Conservation (phyloP, 1,140 invertebrate species). For the Ooceraea biroi region DNA sequence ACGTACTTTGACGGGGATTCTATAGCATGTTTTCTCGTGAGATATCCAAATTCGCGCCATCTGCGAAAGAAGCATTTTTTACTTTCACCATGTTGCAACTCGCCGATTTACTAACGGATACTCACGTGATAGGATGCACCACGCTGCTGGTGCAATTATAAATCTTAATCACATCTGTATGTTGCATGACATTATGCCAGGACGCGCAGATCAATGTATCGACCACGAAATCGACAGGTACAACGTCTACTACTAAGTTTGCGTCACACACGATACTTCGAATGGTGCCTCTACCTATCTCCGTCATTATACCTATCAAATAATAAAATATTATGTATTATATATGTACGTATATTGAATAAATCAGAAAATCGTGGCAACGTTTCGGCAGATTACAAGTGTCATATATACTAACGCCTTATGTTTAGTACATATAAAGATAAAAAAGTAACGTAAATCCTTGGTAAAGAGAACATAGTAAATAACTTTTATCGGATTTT, state of each 20-base stretch:
- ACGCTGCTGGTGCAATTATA: conserved; percentile 97
- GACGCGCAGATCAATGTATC: conserved; percentile 94
- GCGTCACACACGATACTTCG: conserved; percentile 93
- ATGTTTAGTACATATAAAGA: no score
- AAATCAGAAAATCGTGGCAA: neutral
- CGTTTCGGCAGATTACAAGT: no score
- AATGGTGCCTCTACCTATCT: conserved; percentile 94
- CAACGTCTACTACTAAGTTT: conserved; percentile 92
- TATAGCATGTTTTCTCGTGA: conserved; percentile 90
- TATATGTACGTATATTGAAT: neutral
- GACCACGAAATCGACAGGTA: conserved; percentile 96
- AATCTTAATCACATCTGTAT: conserved; percentile 89
- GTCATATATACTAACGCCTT: no score
- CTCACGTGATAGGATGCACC: conserved; percentile 91
- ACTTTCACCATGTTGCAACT: neutral
- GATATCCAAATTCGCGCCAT: conserved; percentile 92
- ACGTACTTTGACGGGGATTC: conserved; percentile 93
- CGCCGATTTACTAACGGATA: neutral
- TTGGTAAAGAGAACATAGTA: no score
- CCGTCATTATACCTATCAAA: conserved; percentile 91
- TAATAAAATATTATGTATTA: neutral
- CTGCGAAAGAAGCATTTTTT: conserved; percentile 74
- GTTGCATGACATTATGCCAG: conserved; percentile 90
- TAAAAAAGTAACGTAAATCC: no score
- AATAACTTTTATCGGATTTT: no score